A percentile compares a stretch with the other conserved stretches of the same genome.
Evolutionary conservation across 2,113 vertebrate species (phyloP).

Genomic region (Cephalopterus ornatus): DNA sequence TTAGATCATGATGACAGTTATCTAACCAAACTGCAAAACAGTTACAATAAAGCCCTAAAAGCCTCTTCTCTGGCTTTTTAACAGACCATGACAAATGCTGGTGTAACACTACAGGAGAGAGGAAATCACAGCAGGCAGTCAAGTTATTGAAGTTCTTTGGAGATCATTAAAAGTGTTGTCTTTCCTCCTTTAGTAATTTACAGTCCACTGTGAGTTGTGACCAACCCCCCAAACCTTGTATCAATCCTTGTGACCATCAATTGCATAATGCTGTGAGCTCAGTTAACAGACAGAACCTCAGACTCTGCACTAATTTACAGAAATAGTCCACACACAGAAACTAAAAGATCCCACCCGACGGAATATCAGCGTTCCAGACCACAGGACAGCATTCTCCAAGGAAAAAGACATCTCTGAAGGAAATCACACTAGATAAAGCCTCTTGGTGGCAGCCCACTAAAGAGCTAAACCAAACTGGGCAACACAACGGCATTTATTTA

Average conservation of each 20-base stretch:
- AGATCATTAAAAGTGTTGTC: background rate
- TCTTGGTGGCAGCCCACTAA: background rate
- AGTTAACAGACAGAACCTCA: background rate
- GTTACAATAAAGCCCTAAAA: background rate
- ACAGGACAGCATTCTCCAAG: background rate
- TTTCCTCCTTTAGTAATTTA: background rate
- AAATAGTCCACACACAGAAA: background rate
- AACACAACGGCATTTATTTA: background rate
- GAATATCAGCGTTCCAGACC: background rate
- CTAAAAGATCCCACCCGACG: background rate
- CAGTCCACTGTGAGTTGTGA: background rate
- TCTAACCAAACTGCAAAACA: background rate
- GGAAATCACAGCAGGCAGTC: background rate
- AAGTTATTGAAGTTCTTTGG: background rate
- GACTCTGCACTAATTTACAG: background rate
- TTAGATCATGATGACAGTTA: background rate
- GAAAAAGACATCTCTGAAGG: background rate
- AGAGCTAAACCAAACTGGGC: background rate
- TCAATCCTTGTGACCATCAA: background rate
- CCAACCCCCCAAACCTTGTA: background rate
- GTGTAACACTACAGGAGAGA: background rate
- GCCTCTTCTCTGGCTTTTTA: background rate
- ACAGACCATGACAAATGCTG: background rate
- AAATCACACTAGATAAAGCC: background rate
- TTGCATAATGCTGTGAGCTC: background rate